Evolutionary conservation across 1,140 invertebrate species (phyloP), one percentile per base, ranked within the genome.

Genomic region (Prorops nasuta): DNA sequence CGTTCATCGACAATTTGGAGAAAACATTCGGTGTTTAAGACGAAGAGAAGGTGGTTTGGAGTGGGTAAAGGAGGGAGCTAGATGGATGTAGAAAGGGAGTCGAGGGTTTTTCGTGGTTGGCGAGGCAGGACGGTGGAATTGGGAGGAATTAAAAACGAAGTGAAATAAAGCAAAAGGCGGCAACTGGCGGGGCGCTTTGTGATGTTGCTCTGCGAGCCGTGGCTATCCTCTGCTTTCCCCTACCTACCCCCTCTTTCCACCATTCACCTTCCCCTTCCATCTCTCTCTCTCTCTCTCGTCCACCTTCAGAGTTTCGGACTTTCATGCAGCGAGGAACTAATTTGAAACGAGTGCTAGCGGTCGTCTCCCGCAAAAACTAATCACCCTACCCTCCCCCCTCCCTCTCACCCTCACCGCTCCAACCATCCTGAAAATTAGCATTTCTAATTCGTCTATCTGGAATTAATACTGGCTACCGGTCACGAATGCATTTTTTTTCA

Each of bases 101-200:
- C 24, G 24, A 28, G 24, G 4, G 4, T 28, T 28, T 28, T 10
- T 4, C 24, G 4, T 4, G 4, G 24, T 6, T 4, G 10, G 21
- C 41, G 34, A 40, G 10, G 36, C 10, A 16, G 14, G 64, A 61
- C 66, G 56, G 55, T 62, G 58, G 58, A 62, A 64, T 61, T 58
- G 59, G 60, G 49, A 65, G 62, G 66, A 69, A 67, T 68, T 67
- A 67, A 63, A 67, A 68, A 65, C 54, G 47, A 58, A 60, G 58
- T 59, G 58, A 66, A 67, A 69, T 64, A 66, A 66, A 70, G 53
- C 55, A 69, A 66, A 70, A 61, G 54, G 54, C 24, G 53, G 51
- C 43, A 31, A 37, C 48, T 34, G 18, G 48, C 31, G 50, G 63
- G 51, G 38, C 54, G 67, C 67, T 66, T 65, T 69, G 65, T 65